phyloP scores from a whole-genome alignment of 2,888 invertebrate species.

The Onchidella celtica region DNA sequence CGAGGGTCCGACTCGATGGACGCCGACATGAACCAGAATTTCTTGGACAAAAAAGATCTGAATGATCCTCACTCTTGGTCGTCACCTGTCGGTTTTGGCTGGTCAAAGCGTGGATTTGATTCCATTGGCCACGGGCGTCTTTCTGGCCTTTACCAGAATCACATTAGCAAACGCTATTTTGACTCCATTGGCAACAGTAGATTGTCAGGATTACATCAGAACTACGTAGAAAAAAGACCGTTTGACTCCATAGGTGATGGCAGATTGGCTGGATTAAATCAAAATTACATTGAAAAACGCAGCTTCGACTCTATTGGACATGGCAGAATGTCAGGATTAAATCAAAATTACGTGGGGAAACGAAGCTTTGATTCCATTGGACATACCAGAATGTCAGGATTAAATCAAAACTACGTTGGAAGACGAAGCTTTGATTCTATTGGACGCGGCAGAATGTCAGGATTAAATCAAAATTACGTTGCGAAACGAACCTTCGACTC shows the following conservation, averaged over 20 bases:
- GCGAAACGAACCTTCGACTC: conserved; percentile 17
- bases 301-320: conserved; percentile 23
- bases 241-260: conserved; percentile 32
- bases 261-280: conserved; percentile 11
- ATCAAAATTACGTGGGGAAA: conserved; percentile 32
- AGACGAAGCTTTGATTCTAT: conserved; percentile 30
- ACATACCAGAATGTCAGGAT: not conserved
- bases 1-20: not conserved
- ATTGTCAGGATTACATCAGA: conserved; percentile 21
- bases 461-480: conserved; percentile 13
- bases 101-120: not conserved
- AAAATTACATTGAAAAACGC: conserved; percentile 28
- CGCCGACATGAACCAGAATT: not conserved
- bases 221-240: conserved; percentile 1
- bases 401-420: conserved; percentile 11
- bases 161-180: conserved; percentile 22
- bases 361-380: conserved; percentile 28
- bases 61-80: too few species aligned
- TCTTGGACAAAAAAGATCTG: not conserved
- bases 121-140: not conserved
- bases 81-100: not conserved
- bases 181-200: conserved; percentile 20
- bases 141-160: conserved; percentile 8
- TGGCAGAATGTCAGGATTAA: conserved; percentile 1
- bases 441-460: conserved; percentile 3